Base-by-base conservation (phyloP, 1,140 invertebrate genomes). In the Tetragonula clypearis region DNA sequence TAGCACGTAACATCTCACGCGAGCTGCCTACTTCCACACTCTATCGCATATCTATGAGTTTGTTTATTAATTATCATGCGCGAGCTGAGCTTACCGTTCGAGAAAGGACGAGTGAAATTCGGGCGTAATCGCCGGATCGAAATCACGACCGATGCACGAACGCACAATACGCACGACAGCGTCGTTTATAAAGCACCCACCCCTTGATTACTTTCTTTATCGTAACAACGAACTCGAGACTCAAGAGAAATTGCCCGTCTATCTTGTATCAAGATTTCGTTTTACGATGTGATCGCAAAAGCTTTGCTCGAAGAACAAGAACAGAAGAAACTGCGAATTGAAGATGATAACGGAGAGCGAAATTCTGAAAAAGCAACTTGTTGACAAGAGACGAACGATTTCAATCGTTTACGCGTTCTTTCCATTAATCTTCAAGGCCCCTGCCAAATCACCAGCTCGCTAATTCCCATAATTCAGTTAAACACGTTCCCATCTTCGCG, bases 401-500 rank as follows among this genome's bases (percentile, higher is more conserved):
- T 80, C 74, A 85, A 93, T 93, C 90, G 91, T 93, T 92, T 91
- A 85, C 83, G 76, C 85, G 79, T 91, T 87, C 90, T 87, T 92
- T 93, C 92, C 93, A 94, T 94, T 94, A 94, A 94, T 94, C 93
- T 93, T 90, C 90, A 79, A 72, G 89, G 71, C 91, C 92, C 92
- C 87, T 85, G 90, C 69, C 92, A 90, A 93, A 94, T 94, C 92
- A 91, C 90, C 90, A 85, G 73, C 69, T 85, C 88, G 82, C 88
- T 93, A 92, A 94, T 94, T 93, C 92, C 92, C 90, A 93, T 94
- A 93, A 94, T 94, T 94, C 93, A 93, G 93, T 94, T 94, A 94
- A 92, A 89, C 76, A 77, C 86, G 30, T 77, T 62, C 41, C 84
- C 72, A 66, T 85, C 65, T 80, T 58, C 56, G 72, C 19, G 15